Conservation (phyloP, 2,113 vertebrate genomes). For the Phaetusa simplex region DNA sequence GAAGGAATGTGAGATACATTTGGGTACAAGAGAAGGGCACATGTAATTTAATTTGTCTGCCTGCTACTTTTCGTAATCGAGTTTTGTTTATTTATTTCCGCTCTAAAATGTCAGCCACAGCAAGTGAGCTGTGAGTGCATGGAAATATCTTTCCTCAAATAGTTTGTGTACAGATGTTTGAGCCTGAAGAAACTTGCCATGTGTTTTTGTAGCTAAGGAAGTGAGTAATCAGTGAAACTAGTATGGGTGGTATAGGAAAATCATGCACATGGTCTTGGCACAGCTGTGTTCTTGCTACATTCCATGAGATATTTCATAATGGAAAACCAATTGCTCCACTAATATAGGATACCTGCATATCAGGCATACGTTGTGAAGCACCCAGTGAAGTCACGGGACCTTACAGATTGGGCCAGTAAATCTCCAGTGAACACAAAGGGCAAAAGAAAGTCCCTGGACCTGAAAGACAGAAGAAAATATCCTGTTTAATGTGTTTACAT, state of each 20-base stretch:
- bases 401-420: background rate
- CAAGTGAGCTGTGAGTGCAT: background rate
- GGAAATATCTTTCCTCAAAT: conserved; percentile 9
- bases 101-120: background rate
- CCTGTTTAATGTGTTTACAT: background rate
- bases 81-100: background rate
- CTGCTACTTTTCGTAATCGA: background rate
- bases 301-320: conserved; percentile 45
- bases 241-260: conserved; percentile 58
- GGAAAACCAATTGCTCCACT: conserved; percentile 22
- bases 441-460: background rate
- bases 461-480: background rate
- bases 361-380: background rate
- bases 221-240: conserved; percentile 53
- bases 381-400: background rate
- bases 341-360: background rate
- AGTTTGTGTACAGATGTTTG: conserved; percentile 1
- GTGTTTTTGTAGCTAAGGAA: conserved; percentile 56
- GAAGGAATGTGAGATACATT: background rate
- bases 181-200: conserved; percentile 47
- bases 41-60: background rate
- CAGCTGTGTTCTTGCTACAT: background rate
- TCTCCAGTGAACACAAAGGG: background rate
- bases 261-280: conserved; percentile 26
- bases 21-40: background rate